Conservation (phyloP, 2,113 vertebrate genomes). For the Vombatus ursinus region DNA sequence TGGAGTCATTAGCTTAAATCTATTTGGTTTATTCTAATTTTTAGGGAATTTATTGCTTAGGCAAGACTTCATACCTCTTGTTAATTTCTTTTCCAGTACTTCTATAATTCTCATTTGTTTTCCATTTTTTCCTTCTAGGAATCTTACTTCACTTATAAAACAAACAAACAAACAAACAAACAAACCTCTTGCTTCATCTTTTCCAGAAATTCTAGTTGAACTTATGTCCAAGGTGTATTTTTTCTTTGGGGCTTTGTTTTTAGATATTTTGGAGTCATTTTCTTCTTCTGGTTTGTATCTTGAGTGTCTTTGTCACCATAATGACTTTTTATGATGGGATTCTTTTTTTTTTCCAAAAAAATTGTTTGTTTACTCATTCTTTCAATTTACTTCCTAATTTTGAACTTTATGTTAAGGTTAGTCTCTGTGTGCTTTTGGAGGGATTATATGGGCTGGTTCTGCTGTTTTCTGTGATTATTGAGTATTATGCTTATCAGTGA, state of each 20-base stretch:
- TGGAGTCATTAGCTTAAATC: neutral
- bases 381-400: no score
- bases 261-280: neutral
- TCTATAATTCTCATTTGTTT: neutral
- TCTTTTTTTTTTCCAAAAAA: neutral
- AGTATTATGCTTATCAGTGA: no score
- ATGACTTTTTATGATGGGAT: neutral
- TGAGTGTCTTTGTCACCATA: neutral
- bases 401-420: neutral
- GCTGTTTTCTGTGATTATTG: neutral
- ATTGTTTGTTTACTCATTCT: no score
- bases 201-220: neutral
- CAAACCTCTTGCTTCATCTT: neutral
- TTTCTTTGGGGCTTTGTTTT: neutral
- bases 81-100: neutral
- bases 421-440: neutral
- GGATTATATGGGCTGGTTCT: neutral
- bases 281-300: neutral
- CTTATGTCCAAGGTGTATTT: neutral
- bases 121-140: neutral
- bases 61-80: neutral
- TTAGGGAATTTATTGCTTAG: neutral
- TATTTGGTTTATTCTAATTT: neutral
- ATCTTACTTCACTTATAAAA: neutral
- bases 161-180: neutral